These are phyloP conservation scores for Portunus trituberculatus DNA, from an alignment of 1,140 invertebrate species.

Conservation along the genomic window DNA sequence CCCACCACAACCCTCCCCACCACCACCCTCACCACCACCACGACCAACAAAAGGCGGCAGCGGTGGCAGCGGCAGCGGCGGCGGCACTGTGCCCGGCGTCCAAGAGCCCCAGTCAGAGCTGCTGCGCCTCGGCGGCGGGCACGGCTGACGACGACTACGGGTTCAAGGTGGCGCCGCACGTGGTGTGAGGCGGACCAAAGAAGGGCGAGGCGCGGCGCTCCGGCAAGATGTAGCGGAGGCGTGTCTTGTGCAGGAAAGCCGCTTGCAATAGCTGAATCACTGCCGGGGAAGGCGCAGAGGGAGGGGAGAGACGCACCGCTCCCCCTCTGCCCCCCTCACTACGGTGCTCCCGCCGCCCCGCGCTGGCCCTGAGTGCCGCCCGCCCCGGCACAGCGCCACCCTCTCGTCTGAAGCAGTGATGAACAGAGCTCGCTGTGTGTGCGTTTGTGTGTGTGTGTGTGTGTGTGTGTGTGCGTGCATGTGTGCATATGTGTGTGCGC, in stretches of 20 bases:
- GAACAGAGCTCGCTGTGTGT: slow-evolving; percentile 4
- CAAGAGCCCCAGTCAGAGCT: neutral
- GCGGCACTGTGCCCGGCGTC: neutral
- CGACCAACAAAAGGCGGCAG: neutral
- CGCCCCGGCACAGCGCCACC: neutral
- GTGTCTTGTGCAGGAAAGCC: neutral
- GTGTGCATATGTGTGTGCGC: neutral
- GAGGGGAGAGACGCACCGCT: neutral
- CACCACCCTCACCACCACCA: neutral
- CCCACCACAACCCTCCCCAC: neutral
- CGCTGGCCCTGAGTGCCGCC: neutral
- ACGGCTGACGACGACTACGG: slow-evolving; percentile 70
- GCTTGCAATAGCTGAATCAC: slow-evolving; percentile 47
- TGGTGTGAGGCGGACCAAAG: slow-evolving; percentile 46
- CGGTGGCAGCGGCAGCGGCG: neutral
- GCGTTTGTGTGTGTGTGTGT: neutral
- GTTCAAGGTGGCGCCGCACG: slow-evolving; percentile 70
- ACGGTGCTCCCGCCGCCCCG: slow-evolving; percentile 17
- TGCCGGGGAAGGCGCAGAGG: slow-evolving; percentile 47
- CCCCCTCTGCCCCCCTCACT: neutral
- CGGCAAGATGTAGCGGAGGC: neutral
- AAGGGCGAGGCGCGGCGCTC: neutral
- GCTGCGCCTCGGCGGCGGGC: slow-evolving; percentile 53
- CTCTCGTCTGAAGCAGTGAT: neutral
- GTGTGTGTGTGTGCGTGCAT: neutral